phyloP scores from a whole-genome alignment of 2,888 invertebrate species.

The Ormyrus thymus region DNA sequence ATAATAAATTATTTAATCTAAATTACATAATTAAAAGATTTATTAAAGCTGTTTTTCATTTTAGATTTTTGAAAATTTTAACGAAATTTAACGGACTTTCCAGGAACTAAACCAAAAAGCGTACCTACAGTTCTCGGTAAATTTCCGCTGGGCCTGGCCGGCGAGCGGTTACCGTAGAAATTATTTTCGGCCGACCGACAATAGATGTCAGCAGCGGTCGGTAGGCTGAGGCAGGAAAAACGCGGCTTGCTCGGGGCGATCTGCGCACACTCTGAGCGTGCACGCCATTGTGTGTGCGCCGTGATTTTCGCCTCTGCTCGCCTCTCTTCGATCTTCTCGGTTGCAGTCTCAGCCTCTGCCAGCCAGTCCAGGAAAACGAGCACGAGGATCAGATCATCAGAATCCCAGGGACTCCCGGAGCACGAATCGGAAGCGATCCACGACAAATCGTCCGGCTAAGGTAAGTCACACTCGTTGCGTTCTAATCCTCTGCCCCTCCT shows the following conservation, averaged over 20 bases:
- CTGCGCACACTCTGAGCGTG: conserved; percentile 63
- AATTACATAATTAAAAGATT: no score
- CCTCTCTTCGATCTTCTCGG: background rate
- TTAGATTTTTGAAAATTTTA: no score
- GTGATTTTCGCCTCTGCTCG: conserved; percentile 57
- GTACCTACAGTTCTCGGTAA: no score
- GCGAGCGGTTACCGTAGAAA: no score
- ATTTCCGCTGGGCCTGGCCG: no score
- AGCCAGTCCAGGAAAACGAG: background rate
- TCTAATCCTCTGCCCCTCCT: conserved; percentile 9
- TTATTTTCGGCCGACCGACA: no score
- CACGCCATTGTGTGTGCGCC: conserved; percentile 68
- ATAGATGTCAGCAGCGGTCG: background rate
- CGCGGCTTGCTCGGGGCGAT: conserved; percentile 37
- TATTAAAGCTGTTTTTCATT: no score
- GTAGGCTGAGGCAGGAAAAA: conserved; percentile 3
- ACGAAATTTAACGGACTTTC: no score
- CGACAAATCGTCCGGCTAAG: background rate
- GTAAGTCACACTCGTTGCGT: conserved; percentile 11
- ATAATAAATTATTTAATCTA: no score
- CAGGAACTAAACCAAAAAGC: no score
- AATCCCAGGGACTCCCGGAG: background rate
- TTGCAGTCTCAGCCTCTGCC: background rate
- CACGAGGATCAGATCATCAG: background rate
- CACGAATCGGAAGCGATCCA: background rate